Evolutionary conservation across 1,140 invertebrate genomes (phyloP).

Genomic region (Paracyclopina nana): DNA sequence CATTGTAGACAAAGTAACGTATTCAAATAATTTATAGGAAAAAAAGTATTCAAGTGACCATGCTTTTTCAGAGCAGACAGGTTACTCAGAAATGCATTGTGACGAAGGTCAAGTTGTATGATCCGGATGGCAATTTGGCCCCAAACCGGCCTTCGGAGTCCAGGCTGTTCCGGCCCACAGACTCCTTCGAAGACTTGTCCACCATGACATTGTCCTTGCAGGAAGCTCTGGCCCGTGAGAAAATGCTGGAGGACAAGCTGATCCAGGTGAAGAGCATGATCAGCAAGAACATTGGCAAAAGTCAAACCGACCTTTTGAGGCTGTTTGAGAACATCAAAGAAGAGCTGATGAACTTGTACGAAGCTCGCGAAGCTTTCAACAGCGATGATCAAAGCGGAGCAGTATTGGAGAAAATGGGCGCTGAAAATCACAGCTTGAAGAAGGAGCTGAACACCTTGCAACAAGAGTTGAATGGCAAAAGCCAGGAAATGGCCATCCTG

Average conservation of each 20-base stretch:
- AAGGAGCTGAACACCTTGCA: too few species aligned
- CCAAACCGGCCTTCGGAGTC: conserved; percentile 1
- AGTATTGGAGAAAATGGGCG: too few species aligned
- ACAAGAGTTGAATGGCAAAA: too few species aligned
- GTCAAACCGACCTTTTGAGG: conserved; percentile 5
- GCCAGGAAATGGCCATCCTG: too few species aligned
- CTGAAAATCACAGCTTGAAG: too few species aligned
- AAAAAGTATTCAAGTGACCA: background rate
- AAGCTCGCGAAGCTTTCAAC: background rate
- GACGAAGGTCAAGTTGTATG: background rate
- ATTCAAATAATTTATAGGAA: background rate
- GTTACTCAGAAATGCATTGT: conserved; percentile 11
- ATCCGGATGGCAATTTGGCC: conserved; percentile 9
- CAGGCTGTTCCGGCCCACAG: conserved; percentile 1
- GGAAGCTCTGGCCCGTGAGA: conserved; percentile 7
- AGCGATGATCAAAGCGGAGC: background rate
- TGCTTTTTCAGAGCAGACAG: background rate
- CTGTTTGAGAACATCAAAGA: conserved; percentile 13
- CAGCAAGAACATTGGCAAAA: conserved; percentile 15
- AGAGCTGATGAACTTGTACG: conserved; percentile 10
- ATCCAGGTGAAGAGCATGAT: conserved; percentile 1
- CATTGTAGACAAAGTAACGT: conserved; percentile 3
- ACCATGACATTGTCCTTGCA: conserved; percentile 5
- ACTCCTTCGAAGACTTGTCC: conserved; percentile 8
- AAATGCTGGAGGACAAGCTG: conserved; percentile 9